A percentile compares a stretch with the other conserved stretches of the same genome.
Conservation (phyloP, 64 coral and sea anemone species). For the Montipora cactus region DNA sequence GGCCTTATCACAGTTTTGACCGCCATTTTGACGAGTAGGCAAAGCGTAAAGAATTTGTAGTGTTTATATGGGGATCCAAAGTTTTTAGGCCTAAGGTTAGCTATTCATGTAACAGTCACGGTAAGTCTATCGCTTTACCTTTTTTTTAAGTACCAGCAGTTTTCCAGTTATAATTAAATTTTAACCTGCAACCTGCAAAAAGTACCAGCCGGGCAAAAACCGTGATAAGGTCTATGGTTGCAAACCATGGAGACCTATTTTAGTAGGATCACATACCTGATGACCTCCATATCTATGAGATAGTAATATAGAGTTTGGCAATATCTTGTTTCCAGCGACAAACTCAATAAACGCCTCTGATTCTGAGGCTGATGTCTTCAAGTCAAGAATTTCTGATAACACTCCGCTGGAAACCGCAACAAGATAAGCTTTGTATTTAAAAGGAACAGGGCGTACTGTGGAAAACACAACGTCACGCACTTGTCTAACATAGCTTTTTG, state of each 20-base stretch:
- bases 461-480: conserved; percentile 82
- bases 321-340: conserved; percentile 58
- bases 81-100: no score
- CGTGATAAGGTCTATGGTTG: no score
- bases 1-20: no score
- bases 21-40: no score
- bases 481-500: conserved; percentile 75
- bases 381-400: conserved; percentile 68
- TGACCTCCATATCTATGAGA: conserved; percentile 94
- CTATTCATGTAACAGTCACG: no score
- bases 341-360: conserved; percentile 66
- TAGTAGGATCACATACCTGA: conserved; percentile 56
- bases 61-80: no score
- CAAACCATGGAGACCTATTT: neutral
- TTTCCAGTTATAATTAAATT: no score
- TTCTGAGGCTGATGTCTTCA: conserved; percentile 20
- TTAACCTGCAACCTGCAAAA: no score
- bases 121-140: no score
- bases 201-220: no score
- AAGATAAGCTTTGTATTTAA: conserved; percentile 63
- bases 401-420: conserved; percentile 71
- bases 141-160: no score
- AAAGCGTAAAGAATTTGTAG: no score
- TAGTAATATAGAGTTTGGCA: conserved; percentile 48
- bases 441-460: conserved; percentile 38